These are phyloP conservation scores for Hermatobates lingyangjiaoensis DNA, from an alignment of 1,140 invertebrate genomes.

Conservation along the genomic window DNA sequence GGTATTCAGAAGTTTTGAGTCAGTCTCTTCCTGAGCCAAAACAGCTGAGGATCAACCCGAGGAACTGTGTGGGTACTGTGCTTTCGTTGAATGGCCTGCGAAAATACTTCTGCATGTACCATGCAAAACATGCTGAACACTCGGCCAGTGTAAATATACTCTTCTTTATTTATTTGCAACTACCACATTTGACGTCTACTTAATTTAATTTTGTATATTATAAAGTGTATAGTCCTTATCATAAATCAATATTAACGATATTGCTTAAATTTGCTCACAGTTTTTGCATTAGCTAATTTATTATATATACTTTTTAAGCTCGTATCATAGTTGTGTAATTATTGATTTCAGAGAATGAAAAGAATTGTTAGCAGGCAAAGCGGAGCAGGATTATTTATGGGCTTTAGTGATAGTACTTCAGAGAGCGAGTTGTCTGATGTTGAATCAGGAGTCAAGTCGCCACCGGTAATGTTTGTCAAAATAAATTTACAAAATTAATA, in stretches of 20 bases:
- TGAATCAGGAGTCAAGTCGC: conserved; percentile 28
- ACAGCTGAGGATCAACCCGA: conserved; percentile 79
- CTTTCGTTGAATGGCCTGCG: conserved; percentile 85
- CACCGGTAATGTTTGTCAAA: conserved; percentile 19
- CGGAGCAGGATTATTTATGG: conserved; percentile 52
- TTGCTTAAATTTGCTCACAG: too few relatives aligned
- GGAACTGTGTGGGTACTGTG: conserved; percentile 94
- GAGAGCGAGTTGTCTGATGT: conserved; percentile 42
- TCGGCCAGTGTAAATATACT: background rate
- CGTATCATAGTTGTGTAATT: too few relatives aligned
- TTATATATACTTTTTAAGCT: too few relatives aligned
- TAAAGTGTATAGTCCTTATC: too few relatives aligned
- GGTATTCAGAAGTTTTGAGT: conserved; percentile 79
- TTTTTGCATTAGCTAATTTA: too few relatives aligned
- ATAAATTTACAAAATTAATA: conserved; percentile 17
- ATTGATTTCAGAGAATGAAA: conserved; percentile 34
- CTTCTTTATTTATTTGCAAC: too few relatives aligned
- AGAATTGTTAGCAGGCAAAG: conserved; percentile 39
- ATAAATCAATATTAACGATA: too few relatives aligned
- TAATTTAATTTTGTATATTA: too few relatives aligned
- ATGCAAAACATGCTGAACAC: conserved; percentile 65
- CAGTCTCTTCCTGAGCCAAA: conserved; percentile 60
- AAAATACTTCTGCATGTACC: conserved; percentile 96
- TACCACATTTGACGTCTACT: too few relatives aligned
- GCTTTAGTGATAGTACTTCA: conserved; percentile 45